phyloP scores from a whole-genome alignment of 2,888 invertebrate genomes.

The Ochropleura plecta region DNA sequence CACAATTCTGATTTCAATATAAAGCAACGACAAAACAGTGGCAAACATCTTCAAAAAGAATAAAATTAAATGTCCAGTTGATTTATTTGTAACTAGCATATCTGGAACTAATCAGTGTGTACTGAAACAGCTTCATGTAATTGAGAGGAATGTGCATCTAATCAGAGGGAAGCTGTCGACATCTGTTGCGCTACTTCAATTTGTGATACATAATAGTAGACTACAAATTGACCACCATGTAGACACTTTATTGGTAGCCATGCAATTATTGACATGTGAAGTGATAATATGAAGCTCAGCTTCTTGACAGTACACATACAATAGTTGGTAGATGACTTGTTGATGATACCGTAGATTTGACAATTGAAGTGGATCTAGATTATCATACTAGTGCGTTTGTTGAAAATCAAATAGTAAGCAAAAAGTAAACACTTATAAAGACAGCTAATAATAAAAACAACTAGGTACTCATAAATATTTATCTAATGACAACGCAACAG shows the following conservation, averaged over 20 bases:
- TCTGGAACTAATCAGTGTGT: constrained; percentile 55
- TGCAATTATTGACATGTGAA: constrained; percentile 24
- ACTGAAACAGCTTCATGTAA: constrained; percentile 42
- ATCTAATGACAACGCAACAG: constrained; percentile 15
- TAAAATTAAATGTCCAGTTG: constrained; percentile 14
- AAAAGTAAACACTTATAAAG: background rate
- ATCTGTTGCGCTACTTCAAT: constrained; percentile 52
- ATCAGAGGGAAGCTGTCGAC: constrained; percentile 46
- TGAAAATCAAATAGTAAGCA: background rate
- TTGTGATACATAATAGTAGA: constrained; percentile 22
- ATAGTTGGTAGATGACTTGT: background rate
- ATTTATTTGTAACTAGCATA: constrained; percentile 32
- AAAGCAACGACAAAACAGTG: background rate
- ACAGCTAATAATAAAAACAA: background rate
- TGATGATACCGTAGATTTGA: background rate
- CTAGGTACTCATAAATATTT: constrained; percentile 5
- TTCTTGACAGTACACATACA: background rate
- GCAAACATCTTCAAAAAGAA: background rate
- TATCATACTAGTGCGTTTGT: background rate
- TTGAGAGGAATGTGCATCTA: constrained; percentile 58
- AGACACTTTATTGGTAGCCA: constrained; percentile 25
- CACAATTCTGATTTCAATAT: background rate
- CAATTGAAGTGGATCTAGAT: background rate
- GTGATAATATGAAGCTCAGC: background rate
- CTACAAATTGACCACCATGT: constrained; percentile 27